Base-by-base conservation (phyloP, 2,797 vertebrate genomes). In the Macropodus opercularis region DNA sequence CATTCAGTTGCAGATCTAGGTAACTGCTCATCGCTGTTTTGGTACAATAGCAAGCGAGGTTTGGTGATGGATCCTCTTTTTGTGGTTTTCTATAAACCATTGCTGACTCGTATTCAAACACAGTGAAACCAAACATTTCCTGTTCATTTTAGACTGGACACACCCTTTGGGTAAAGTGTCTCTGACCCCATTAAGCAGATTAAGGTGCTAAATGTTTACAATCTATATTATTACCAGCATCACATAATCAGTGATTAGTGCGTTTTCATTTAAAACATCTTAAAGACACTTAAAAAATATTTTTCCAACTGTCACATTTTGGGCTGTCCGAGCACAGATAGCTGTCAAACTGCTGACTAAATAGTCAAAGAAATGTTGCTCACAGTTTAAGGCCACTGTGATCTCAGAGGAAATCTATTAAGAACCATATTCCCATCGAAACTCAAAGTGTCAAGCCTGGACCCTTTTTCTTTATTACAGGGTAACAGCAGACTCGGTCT, bases 391-490 rank as follows among this genome's bases (percentile, higher is more conserved):
- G 66, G 15, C 50, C 65, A 43, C 60, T 42, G 14, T 21, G 55
- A 15, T 60, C 49, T 55, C 42, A 44, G 5, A 47, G 50, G 23
- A 31, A 15, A 19, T 41, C 60, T 21, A 46, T 65, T 64, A 60
- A 60, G 41, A 69, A 6, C 51, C 47, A 19, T 57, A 54, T 83
- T 84, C 82, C 59, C 77, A 79, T 78, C 51, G n/a, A 3, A 66
- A 72, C 53, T 31, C 64, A 21, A n/a, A 36, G 41, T 39, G 53
- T 78, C 31, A 63, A 58, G 63, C 44, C 71, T 44, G 63, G 69
- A 72, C 74, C 68, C 65, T 51, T 73, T 42, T 31, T 42, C 58
- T 85, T 18, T 80, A 87, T 88, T 89, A 86, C 77, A 89, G 80
- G 72, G 77, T 59, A 35, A 38, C 43, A 15, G 71, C 76, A 75